phyloP scores from a whole-genome alignment of 2,797 vertebrate species.

The Apogon talboti region DNA sequence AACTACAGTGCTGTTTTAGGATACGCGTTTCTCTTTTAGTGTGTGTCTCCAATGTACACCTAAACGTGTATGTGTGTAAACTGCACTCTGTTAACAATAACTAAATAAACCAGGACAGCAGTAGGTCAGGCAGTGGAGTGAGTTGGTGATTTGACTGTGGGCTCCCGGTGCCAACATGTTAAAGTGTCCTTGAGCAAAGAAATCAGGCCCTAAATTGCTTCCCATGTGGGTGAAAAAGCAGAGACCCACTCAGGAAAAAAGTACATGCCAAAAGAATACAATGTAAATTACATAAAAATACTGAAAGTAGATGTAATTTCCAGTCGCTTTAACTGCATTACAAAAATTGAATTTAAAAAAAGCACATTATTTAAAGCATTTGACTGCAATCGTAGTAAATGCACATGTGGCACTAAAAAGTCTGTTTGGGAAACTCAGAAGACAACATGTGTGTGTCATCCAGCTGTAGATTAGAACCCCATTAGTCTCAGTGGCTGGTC shows the following conservation, averaged over 20 bases:
- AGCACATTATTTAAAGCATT: constrained; percentile 11
- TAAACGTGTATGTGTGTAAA: too few relatives aligned
- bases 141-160: constrained; percentile 4
- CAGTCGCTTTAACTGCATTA: neutral
- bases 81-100: too few relatives aligned
- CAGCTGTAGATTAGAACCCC: constrained; percentile 82
- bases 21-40: too few relatives aligned
- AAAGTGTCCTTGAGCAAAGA: constrained; percentile 25
- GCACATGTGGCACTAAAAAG: constrained; percentile 55
- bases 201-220: constrained; percentile 22
- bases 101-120: too few relatives aligned
- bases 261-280: constrained; percentile 22
- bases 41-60: too few relatives aligned
- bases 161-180: constrained; percentile 10
- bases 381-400: constrained; percentile 32
- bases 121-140: neutral
- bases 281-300: constrained; percentile 25
- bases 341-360: constrained; percentile 14
- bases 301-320: constrained; percentile 2
- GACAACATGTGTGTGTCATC: constrained; percentile 76
- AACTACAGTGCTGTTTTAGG: too few relatives aligned
- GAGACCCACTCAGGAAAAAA: constrained; percentile 11
- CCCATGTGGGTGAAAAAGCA: constrained; percentile 29
- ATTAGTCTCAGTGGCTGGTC: constrained; percentile 83
- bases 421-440: constrained; percentile 57